Percentiles rank a stretch among this genome's conserved stretches.
Conservation (phyloP, 2,797 vertebrate species). For the Phrynocephalus vlangalii region DNA sequence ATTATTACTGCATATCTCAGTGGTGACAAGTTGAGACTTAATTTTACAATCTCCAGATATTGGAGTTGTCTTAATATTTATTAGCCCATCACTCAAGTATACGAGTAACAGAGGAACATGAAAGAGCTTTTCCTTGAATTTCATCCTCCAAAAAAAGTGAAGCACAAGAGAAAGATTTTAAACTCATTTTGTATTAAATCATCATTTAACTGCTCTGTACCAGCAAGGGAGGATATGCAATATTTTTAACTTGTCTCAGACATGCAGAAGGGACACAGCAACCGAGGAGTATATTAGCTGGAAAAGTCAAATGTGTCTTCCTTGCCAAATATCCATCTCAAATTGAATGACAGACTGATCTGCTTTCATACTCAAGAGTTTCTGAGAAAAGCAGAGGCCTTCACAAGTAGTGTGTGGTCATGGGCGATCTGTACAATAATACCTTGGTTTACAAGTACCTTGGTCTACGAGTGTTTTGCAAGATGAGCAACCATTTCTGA, state of each 20-base stretch:
- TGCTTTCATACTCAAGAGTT: background rate
- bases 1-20: no score
- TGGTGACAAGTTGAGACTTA: no score
- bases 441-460: no score
- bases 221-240: no score
- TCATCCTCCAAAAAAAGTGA: conserved; percentile 11
- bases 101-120: background rate
- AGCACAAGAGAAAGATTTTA: background rate
- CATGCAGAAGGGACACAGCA: no score
- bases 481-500: no score
- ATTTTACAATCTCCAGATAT: no score
- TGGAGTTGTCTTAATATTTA: no score
- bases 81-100: no score
- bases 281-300: background rate
- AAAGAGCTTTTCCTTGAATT: background rate
- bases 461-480: no score
- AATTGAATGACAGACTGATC: background rate
- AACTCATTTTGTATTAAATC: background rate
- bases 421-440: background rate
- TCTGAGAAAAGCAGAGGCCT: background rate
- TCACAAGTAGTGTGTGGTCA: background rate
- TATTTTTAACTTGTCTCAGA: no score
- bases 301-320: background rate
- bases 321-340: background rate
- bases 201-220: background rate